These are phyloP conservation scores for Caenorhabditis doughertyi DNA, from an alignment of 2,888 invertebrate genomes.

Conservation along the genomic window DNA sequence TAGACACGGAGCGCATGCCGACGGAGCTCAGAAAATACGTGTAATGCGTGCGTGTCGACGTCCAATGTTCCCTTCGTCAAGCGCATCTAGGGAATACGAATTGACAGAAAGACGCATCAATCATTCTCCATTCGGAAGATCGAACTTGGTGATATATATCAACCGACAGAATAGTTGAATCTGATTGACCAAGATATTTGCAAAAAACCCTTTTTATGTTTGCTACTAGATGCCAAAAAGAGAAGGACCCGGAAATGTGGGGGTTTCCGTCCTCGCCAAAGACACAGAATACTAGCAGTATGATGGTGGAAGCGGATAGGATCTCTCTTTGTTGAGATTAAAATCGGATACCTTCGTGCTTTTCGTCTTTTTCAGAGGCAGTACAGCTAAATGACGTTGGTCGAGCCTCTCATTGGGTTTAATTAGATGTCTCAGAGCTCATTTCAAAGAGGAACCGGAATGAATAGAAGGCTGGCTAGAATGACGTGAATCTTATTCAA, in stretches of 20 bases:
- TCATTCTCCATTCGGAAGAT: constrained; percentile 50
- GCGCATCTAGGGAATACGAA: constrained; percentile 62
- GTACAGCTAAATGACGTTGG: constrained; percentile 29
- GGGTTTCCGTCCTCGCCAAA: constrained; percentile 38
- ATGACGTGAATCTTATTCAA: constrained; percentile 32
- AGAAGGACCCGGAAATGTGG: constrained; percentile 53
- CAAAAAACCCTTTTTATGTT: background rate
- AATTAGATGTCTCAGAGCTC: constrained; percentile 55
- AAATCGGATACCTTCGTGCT: constrained; percentile 41
- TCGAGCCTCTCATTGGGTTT: constrained; percentile 23
- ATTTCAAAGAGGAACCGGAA: constrained; percentile 38
- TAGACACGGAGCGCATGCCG: constrained; percentile 13
- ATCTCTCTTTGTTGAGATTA: constrained; percentile 29
- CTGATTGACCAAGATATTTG: constrained; percentile 34
- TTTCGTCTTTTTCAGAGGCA: background rate
- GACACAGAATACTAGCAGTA: constrained; percentile 24
- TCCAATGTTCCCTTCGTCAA: constrained; percentile 60
- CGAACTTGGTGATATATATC: constrained; percentile 59
- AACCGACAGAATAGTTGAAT: constrained; percentile 30
- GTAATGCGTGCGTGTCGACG: constrained; percentile 40
- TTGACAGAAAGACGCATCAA: constrained; percentile 57
- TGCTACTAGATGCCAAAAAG: constrained; percentile 28
- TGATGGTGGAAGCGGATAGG: background rate
- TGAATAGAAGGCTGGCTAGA: background rate
- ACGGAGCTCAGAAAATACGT: constrained; percentile 10